phyloP scores from a whole-genome alignment of 2,797 vertebrate genomes.

The Rhinoraja longicauda region DNA sequence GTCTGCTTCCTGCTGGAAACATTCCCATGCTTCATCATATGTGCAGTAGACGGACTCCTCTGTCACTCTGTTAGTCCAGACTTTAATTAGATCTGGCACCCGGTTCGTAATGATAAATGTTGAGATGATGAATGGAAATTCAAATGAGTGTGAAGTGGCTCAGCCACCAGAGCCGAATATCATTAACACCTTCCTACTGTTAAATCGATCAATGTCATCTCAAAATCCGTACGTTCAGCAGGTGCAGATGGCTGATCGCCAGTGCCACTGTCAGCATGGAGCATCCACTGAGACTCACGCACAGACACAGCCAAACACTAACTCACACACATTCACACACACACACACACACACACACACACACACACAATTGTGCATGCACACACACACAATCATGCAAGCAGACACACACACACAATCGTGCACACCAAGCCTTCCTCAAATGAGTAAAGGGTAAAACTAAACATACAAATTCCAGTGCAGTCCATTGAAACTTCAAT shows the following conservation, averaged over 20 bases:
- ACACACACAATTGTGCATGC: not conserved
- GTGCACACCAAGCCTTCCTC: not conserved
- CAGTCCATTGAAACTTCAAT: not conserved
- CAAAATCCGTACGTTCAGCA: constrained; percentile 61
- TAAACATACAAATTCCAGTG: not conserved
- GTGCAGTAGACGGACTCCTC: constrained; percentile 60
- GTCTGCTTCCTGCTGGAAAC: constrained; percentile 75
- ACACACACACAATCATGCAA: not conserved
- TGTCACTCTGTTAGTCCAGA: constrained; percentile 80
- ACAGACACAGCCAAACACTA: too few species aligned
- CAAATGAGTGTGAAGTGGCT: constrained; percentile 88
- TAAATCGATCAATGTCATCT: constrained; percentile 92
- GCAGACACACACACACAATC: not conserved
- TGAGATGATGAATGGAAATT: constrained; percentile 95
- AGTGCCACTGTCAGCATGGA: constrained; percentile 58
- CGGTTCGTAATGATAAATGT: constrained; percentile 87
- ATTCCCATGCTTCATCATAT: constrained; percentile 63
- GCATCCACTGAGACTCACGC: constrained; percentile 43
- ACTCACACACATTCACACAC: not conserved
- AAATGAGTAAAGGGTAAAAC: not conserved
- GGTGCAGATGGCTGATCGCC: constrained; percentile 65
- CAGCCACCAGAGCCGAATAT: constrained; percentile 80
- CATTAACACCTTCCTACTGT: constrained; percentile 94
- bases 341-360: not conserved
- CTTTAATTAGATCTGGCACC: constrained; percentile 99